Conservation (phyloP, 2,888 invertebrate genomes). For the Tenthredo scrophulariae region DNA sequence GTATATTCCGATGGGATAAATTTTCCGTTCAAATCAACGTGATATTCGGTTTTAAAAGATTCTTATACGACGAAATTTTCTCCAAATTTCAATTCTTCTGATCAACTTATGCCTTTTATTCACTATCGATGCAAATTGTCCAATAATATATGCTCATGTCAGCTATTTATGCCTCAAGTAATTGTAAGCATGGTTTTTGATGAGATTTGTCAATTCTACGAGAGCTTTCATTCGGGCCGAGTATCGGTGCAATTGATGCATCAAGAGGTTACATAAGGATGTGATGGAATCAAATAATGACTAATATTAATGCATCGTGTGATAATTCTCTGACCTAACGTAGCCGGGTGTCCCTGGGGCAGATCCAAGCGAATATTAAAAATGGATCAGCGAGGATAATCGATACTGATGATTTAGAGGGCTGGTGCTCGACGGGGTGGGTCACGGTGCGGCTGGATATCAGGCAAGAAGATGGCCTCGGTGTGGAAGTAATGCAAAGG, state of each 20-base stretch:
- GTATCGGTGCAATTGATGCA: neutral
- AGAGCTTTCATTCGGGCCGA: neutral
- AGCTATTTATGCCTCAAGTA: too few relatives aligned
- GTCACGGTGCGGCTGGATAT: constrained; percentile 24
- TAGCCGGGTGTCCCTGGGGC: constrained; percentile 8
- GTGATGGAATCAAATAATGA: neutral
- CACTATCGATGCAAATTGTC: too few relatives aligned
- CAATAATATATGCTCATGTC: too few relatives aligned
- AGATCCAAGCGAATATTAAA: constrained; percentile 48
- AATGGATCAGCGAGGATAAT: constrained; percentile 47
- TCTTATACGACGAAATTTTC: neutral
- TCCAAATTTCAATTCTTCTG: too few relatives aligned
- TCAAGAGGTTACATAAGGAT: neutral
- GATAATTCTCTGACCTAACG: neutral
- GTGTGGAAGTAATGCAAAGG: constrained; percentile 46
- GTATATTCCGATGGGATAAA: constrained; percentile 7
- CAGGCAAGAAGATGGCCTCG: constrained; percentile 46
- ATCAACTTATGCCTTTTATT: too few relatives aligned
- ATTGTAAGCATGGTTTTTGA: neutral
- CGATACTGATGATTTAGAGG: constrained; percentile 44
- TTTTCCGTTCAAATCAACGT: neutral
- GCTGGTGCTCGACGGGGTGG: constrained; percentile 31
- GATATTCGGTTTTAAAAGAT: neutral
- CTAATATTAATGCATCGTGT: neutral
- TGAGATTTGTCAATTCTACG: neutral